A percentile compares a stretch with the other conserved stretches of the same genome.
phyloP scores from a whole-genome alignment of 1,140 invertebrate species.

The Plodia interpunctella region DNA sequence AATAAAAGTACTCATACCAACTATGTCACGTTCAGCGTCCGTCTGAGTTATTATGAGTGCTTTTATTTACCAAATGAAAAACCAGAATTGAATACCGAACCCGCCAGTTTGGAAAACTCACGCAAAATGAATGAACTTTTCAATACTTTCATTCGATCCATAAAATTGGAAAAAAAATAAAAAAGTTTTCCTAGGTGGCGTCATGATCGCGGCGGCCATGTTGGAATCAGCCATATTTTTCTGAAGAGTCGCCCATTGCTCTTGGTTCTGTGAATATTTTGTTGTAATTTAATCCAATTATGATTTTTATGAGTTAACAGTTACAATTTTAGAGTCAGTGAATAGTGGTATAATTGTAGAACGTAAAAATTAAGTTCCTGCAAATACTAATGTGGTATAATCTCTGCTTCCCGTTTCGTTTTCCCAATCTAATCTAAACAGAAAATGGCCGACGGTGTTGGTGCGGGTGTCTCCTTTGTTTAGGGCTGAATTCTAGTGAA shows the following conservation, averaged over 20 bases:
- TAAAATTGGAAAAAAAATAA: no score
- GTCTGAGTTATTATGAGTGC: no score
- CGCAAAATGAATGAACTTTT: not conserved
- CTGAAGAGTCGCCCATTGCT: conserved; percentile 68
- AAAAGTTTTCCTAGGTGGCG: conserved; percentile 37
- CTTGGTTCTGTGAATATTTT: conserved; percentile 60
- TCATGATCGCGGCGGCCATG: conserved; percentile 52
- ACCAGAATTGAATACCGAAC: no score
- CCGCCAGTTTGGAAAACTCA: no score
- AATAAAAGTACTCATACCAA: no score
- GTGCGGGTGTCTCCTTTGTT: conserved; percentile 82
- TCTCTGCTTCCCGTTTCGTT: conserved; percentile 67
- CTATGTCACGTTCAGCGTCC: no score
- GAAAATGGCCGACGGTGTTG: conserved; percentile 82
- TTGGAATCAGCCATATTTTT: conserved; percentile 72
- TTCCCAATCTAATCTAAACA: conserved; percentile 77
- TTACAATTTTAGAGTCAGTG: conserved; percentile 58
- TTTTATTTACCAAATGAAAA: no score
- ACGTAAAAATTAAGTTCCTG: conserved; percentile 36
- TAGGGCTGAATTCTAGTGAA: conserved; percentile 76
- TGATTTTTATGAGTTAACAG: conserved; percentile 63
- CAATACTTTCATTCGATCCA: no score
- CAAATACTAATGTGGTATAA: conserved; percentile 55
- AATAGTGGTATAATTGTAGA: conserved; percentile 56
- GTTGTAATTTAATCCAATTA: conserved; percentile 59